These are phyloP conservation scores for Cephus cinctus DNA, from an alignment of 1,140 invertebrate species.

Conservation along the genomic window DNA sequence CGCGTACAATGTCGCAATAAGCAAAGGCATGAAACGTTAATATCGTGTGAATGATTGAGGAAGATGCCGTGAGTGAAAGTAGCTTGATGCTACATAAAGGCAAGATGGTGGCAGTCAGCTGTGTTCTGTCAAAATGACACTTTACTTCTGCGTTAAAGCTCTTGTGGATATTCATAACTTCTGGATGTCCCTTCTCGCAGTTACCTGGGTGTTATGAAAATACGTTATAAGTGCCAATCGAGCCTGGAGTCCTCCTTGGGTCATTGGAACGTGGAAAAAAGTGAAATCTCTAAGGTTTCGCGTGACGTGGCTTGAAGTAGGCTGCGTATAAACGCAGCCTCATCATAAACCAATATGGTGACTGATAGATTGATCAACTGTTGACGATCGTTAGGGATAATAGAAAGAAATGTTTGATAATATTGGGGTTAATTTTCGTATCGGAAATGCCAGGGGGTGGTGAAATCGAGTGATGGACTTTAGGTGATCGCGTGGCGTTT, in stretches of 20 bases:
- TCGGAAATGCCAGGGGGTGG: slow-evolving; percentile 24
- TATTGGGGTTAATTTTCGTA: slow-evolving; percentile 40
- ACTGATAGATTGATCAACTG: slow-evolving; percentile 44
- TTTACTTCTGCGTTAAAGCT: not conserved
- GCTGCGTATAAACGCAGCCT: slow-evolving; percentile 13
- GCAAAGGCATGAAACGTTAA: not conserved
- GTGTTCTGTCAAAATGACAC: slow-evolving; percentile 32
- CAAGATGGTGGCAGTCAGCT: slow-evolving; percentile 34
- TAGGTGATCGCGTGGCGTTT: slow-evolving; percentile 41
- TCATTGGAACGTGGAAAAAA: not conserved
- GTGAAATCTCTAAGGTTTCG: not conserved
- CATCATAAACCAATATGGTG: slow-evolving; percentile 40
- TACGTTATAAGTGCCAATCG: not conserved
- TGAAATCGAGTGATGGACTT: slow-evolving; percentile 36
- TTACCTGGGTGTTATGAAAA: not conserved
- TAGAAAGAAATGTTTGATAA: slow-evolving; percentile 41
- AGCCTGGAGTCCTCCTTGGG: not conserved
- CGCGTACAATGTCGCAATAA: not conserved
- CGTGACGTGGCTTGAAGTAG: slow-evolving; percentile 21
- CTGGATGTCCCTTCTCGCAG: not conserved
- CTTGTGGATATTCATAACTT: not conserved
- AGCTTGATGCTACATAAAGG: not conserved
- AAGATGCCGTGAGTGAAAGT: not conserved
- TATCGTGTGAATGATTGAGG: not conserved
- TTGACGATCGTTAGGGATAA: slow-evolving; percentile 22